phyloP scores from a whole-genome alignment of 2,113 vertebrate genomes.

The Lophius piscatorius region DNA sequence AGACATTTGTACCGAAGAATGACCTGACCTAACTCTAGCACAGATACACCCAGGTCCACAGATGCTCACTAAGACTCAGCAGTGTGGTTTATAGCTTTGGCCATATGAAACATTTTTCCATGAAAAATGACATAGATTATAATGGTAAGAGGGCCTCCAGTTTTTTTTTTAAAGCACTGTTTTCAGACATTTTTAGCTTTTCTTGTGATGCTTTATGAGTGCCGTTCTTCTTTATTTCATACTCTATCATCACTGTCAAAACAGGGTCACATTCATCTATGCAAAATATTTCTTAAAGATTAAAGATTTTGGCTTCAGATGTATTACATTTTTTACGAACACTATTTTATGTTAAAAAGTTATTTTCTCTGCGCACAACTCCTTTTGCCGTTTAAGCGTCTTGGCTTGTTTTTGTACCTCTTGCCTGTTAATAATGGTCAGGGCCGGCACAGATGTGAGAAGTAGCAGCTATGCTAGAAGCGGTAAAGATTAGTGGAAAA shows the following conservation, averaged over 20 bases:
- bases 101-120: slow-evolving; percentile 5
- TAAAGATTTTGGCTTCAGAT: slow-evolving; percentile 44
- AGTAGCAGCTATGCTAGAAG: slow-evolving; percentile 59
- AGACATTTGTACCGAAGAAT: slow-evolving; percentile 65
- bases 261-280: slow-evolving; percentile 46
- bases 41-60: slow-evolving; percentile 13
- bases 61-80: slow-evolving; percentile 5
- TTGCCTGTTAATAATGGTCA: slow-evolving; percentile 62
- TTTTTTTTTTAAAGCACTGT: not conserved
- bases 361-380: slow-evolving; percentile 36
- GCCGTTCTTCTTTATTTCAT: slow-evolving; percentile 26
- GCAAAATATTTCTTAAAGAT: slow-evolving; percentile 47
- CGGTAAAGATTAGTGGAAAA: slow-evolving; percentile 64
- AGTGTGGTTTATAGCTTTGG: not conserved
- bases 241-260: slow-evolving; percentile 24
- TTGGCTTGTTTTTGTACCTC: slow-evolving; percentile 61
- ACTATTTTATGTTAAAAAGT: slow-evolving; percentile 37
- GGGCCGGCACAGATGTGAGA: slow-evolving; percentile 67
- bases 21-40: slow-evolving; percentile 48
- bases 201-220: slow-evolving; percentile 12
- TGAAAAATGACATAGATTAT: slow-evolving; percentile 16
- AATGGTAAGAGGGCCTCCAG: slow-evolving; percentile 7
- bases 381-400: slow-evolving; percentile 19
- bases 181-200: slow-evolving; percentile 25
- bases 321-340: slow-evolving; percentile 41